phyloP scores from a whole-genome alignment of 2,113 vertebrate species.

The Scalopus aquaticus region DNA sequence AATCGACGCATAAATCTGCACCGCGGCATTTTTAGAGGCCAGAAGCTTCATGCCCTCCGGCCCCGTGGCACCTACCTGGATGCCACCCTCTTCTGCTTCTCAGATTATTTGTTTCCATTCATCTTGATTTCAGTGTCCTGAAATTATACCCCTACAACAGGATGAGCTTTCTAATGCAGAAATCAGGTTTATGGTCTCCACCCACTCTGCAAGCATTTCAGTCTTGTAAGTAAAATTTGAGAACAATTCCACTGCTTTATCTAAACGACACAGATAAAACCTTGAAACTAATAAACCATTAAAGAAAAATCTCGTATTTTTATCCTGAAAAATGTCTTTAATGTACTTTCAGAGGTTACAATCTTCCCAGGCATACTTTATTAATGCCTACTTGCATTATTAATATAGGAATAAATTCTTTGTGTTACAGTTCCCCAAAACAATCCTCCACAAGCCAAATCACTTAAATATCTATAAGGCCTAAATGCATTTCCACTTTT shows the following conservation, averaged over 20 bases:
- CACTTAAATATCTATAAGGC: slow-evolving; percentile 58
- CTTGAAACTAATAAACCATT: slow-evolving; percentile 35
- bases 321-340: slow-evolving; percentile 58
- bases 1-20: neutral
- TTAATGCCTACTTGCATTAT: slow-evolving; percentile 43
- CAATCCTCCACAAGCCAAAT: slow-evolving; percentile 39
- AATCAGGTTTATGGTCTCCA: neutral
- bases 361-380: slow-evolving; percentile 40
- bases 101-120: slow-evolving; percentile 2
- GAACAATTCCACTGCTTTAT: slow-evolving; percentile 15
- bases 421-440: slow-evolving; percentile 69
- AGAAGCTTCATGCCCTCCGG: neutral
- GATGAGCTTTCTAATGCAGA: slow-evolving; percentile 30
- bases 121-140: slow-evolving; percentile 15
- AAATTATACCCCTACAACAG: neutral
- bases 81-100: neutral
- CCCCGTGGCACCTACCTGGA: neutral
- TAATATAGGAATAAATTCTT: slow-evolving; percentile 66
- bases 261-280: neutral
- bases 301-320: slow-evolving; percentile 27
- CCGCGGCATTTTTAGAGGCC: neutral
- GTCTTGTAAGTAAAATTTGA: slow-evolving; percentile 38
- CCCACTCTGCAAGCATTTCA: neutral
- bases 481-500: slow-evolving; percentile 64
- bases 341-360: slow-evolving; percentile 42